Percentiles rank a stretch among this genome's conserved stretches.
Evolutionary conservation across 2,113 vertebrate species (phyloP).

Genomic region (Vidua chalybeata): DNA sequence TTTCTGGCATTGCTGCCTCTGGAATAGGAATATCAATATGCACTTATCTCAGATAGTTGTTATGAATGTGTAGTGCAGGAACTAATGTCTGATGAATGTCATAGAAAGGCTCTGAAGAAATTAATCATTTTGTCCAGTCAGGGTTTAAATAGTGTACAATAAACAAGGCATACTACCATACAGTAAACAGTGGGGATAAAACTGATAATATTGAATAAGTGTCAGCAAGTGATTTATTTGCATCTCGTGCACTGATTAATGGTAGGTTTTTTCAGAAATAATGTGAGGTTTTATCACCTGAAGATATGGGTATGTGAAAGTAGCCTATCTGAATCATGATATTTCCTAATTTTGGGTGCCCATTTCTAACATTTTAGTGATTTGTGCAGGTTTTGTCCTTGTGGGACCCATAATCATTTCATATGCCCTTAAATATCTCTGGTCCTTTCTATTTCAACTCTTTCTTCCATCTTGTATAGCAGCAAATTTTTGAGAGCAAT

Average conservation of each 20-base stretch:
- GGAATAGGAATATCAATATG: not conserved
- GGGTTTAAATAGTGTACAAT: not conserved
- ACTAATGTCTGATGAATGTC: constrained; percentile 1
- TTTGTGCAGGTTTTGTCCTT: not conserved
- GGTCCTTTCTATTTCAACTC: not conserved
- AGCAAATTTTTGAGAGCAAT: not conserved
- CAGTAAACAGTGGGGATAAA: not conserved
- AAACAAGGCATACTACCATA: not conserved
- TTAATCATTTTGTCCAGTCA: not conserved
- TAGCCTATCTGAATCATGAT: not conserved
- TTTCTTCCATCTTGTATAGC: not conserved
- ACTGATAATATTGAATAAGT: not conserved
- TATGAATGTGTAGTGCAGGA: not conserved
- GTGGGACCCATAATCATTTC: not conserved
- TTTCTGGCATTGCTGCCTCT: constrained; percentile 2
- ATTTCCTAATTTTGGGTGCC: not conserved
- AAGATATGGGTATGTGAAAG: not conserved
- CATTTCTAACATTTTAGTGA: not conserved
- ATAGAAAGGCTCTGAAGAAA: not conserved
- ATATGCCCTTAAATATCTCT: not conserved
- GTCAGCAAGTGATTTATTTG: constrained; percentile 22
- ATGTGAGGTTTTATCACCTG: not conserved
- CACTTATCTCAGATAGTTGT: constrained; percentile 10
- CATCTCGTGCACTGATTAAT: not conserved
- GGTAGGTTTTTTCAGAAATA: not conserved